Evolutionary conservation across 2,888 invertebrate genomes (phyloP), one percentile per base, ranked within the genome.

Genomic region (Drosophila peninsularis): DNA sequence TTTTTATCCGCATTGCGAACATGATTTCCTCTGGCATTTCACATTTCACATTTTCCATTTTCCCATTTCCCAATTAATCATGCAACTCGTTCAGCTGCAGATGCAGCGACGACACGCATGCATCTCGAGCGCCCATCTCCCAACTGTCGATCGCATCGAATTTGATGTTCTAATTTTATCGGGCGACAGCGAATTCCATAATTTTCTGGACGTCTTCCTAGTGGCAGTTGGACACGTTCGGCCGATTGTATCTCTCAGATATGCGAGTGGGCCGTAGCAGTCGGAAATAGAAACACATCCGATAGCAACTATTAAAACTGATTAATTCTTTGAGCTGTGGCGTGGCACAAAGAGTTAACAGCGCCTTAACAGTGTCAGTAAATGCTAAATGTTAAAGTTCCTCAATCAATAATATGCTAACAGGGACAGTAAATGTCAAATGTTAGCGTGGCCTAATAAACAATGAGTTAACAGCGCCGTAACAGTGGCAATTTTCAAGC

Each of bases 151-250:
- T 36, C 62, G 37, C 34, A 36, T 56, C 60, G 56, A 61, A 71
- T 47, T 47, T 19, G 47, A 50, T 64, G 69, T 45, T 60, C 67
- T 67, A 71, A 75, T 61, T 58, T 63, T 47, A 32, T 61, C 49
- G 41, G 45, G 50, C 65, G 54, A 47, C 61, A 64, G 60, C 37
- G 60, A 72, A 87, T 81, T 87, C 70, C 82, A 82, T 84, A 82
- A 69, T 71, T 84, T 87, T 53, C 50, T 50, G 39, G 42, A 68
- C 63, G 68, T 62, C 45, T 47, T 30, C 14, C 2, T 21, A 14
- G 19, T 50, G 39, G 27, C 32, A 17, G 14, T 41, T 47, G 57
- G 62, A 71, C 62, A 77, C 67, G 58, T 66, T 61, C 30, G 45
- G 36, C 34, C 41, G 45, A 55, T 71, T 53, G 39, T 6, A 17